Conservation (phyloP, 2,113 vertebrate species). For the Corythornis cristatus region DNA sequence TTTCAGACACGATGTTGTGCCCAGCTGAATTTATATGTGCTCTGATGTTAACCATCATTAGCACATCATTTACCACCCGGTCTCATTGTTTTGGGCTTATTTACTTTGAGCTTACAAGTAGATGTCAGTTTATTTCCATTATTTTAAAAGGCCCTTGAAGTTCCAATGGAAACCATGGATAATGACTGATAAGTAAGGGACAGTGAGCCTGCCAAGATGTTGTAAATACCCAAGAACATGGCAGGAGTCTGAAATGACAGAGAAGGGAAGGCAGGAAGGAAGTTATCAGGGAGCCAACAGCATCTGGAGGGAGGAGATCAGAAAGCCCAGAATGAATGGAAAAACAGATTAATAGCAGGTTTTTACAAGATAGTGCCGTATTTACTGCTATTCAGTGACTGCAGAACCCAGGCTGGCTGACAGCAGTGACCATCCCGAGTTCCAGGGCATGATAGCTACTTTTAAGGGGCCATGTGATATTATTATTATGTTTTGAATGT, state of each 20-base stretch:
- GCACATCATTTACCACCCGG: conserved; percentile 4
- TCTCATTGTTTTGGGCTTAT: conserved; percentile 3
- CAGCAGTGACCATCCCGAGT: neutral
- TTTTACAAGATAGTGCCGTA: conserved; percentile 42
- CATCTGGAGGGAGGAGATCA: conserved; percentile 46
- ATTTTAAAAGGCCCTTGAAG: conserved; percentile 11
- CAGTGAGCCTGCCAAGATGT: conserved; percentile 10
- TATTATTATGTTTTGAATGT: neutral
- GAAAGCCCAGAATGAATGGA: conserved; percentile 2
- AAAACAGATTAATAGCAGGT: conserved; percentile 19
- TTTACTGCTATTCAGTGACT: neutral
- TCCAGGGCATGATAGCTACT: neutral
- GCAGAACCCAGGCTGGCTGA: neutral
- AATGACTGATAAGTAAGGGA: conserved; percentile 32
- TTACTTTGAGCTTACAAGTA: conserved; percentile 21
- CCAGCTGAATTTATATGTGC: neutral
- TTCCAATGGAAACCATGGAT: conserved; percentile 25
- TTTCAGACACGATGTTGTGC: neutral
- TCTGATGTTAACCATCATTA: neutral
- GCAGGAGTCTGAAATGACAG: conserved; percentile 16
- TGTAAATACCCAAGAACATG: conserved; percentile 26
- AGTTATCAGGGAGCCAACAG: conserved; percentile 15
- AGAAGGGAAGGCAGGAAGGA: conserved; percentile 29
- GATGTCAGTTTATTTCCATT: conserved; percentile 38
- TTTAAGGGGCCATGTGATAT: neutral